Evolutionary conservation across 2,797 vertebrate species (phyloP), one percentile per base, ranked within the genome.

Genomic region (Hapalemur alaotrensis): DNA sequence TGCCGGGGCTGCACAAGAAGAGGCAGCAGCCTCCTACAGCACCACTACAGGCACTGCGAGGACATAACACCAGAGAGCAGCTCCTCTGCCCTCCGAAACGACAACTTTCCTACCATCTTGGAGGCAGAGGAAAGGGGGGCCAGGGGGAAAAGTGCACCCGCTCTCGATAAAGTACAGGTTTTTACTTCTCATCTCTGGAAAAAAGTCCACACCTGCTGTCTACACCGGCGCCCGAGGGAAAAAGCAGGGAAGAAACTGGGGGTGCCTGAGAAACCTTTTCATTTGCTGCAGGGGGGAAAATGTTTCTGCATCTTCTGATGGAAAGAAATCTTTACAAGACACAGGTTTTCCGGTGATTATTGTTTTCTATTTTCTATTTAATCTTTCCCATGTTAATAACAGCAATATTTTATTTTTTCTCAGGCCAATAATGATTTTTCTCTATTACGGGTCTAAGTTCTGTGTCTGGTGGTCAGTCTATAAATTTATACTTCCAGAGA

Each of bases 21-120:
- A 99, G 99, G 99, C 98, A 98, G 99, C 99, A 98, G 99, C 99
- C 99, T 99, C 99, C 99, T 99, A 99, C 99, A 99, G 99, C 99
- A 99, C 99, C 99, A 99, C 99, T 99, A 99, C 99, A 99, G 99
- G 99, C 99, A 99, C 99, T 98, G 99, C 98, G 99, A 99, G 99
- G 99, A 99, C 99, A 99, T 99, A 99, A 99, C 99, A 99, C 99
- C 99, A 99, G 98, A 98, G 99, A 98, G 98, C 98, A 20, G 98
- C 95, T 98, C 98, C 98, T 98, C 98, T 98, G 98, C 98, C 98
- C 99, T 99, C 99, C 98, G 98, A 99, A 99, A 99, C 99, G 99
- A 99, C 99, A 99, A 99, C 99, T 99, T 99, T 99, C 99, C 99
- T 99, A 99, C 99, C 99, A 99, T 99, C 99, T 99, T 99, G 99